A percentile compares a stretch with the other conserved stretches of the same genome.
Conservation (phyloP, 2,797 vertebrate species). For the Merluccius polli region DNA sequence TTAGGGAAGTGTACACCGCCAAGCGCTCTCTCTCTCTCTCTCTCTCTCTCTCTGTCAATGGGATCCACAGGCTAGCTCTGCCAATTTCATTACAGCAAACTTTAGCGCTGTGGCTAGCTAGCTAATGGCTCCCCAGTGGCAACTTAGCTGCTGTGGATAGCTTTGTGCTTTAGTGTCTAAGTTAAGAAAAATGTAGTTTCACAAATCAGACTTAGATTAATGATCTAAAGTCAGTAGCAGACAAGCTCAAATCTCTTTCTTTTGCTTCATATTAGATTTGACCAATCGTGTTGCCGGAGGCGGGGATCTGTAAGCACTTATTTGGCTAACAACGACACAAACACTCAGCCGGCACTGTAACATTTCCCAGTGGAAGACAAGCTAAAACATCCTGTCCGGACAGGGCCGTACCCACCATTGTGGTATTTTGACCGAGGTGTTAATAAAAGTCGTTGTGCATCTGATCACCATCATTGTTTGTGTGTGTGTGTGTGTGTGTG, state of each 20-base stretch:
- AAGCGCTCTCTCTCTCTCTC: constrained; percentile 33
- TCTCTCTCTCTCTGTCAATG: constrained; percentile 53
- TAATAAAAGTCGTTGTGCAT: too few species aligned
- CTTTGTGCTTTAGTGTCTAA: constrained; percentile 17
- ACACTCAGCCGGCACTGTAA: neutral
- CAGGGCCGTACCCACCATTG: too few species aligned
- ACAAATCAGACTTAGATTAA: too few species aligned
- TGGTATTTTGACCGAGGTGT: too few species aligned
- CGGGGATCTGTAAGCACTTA: too few species aligned
- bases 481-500: too few species aligned
- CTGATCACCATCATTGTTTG: too few species aligned
- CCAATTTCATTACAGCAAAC: constrained; percentile 62
- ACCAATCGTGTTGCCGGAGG: neutral
- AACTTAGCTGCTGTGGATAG: constrained; percentile 32
- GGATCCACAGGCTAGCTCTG: constrained; percentile 44
- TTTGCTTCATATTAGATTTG: neutral
- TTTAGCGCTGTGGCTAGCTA: constrained; percentile 35
- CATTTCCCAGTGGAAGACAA: neutral
- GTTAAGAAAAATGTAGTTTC: constrained; percentile 12
- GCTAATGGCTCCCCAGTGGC: constrained; percentile 61
- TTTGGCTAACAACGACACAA: neutral
- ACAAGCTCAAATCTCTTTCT: neutral
- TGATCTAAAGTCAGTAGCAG: neutral
- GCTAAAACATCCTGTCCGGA: neutral
- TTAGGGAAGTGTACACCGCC: constrained; percentile 42